phyloP scores from a whole-genome alignment of 2,113 vertebrate species.

The Takifugu bimaculatus region DNA sequence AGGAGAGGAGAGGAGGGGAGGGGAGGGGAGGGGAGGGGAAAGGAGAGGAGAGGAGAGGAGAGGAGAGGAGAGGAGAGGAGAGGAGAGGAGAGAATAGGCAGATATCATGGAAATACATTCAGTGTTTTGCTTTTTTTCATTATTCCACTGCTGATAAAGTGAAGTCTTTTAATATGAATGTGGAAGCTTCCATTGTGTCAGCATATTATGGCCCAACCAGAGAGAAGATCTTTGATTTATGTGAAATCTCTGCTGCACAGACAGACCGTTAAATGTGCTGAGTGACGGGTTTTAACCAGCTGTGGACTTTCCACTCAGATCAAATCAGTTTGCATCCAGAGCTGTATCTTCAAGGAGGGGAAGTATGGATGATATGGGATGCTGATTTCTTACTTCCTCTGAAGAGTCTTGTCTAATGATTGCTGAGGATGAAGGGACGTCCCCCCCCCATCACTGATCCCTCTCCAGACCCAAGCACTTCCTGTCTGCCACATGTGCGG shows the following conservation, averaged over 20 bases:
- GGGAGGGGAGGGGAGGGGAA: too few relatives aligned
- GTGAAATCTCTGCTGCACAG: slow-evolving; percentile 38
- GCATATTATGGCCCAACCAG: slow-evolving; percentile 23
- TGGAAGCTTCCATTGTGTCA: slow-evolving; percentile 23
- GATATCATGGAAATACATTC: too few relatives aligned
- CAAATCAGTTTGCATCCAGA: slow-evolving; percentile 16
- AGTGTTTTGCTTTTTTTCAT: too few relatives aligned
- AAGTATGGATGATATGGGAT: slow-evolving; percentile 54
- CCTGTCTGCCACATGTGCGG: slow-evolving; percentile 61
- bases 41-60: too few relatives aligned
- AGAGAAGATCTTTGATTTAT: slow-evolving; percentile 50
- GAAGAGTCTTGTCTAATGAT: slow-evolving; percentile 52
- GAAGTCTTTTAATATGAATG: slow-evolving; percentile 1
- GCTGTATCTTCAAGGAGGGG: slow-evolving; percentile 28
- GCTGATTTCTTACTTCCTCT: slow-evolving; percentile 61
- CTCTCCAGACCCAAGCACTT: slow-evolving; percentile 21
- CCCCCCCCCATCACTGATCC: background rate
- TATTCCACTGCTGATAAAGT: background rate
- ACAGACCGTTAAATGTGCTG: slow-evolving; percentile 34
- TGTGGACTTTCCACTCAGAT: slow-evolving; percentile 25
- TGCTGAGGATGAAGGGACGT: slow-evolving; percentile 51
- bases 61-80: too few relatives aligned
- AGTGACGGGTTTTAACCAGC: slow-evolving; percentile 40
- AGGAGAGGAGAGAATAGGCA: too few relatives aligned
- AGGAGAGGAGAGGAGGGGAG: too few relatives aligned